Percentiles rank a stretch among this genome's conserved stretches.
These are phyloP conservation scores for Balaeniceps rex DNA, from an alignment of 2,113 vertebrate species.

Conservation along the genomic window DNA sequence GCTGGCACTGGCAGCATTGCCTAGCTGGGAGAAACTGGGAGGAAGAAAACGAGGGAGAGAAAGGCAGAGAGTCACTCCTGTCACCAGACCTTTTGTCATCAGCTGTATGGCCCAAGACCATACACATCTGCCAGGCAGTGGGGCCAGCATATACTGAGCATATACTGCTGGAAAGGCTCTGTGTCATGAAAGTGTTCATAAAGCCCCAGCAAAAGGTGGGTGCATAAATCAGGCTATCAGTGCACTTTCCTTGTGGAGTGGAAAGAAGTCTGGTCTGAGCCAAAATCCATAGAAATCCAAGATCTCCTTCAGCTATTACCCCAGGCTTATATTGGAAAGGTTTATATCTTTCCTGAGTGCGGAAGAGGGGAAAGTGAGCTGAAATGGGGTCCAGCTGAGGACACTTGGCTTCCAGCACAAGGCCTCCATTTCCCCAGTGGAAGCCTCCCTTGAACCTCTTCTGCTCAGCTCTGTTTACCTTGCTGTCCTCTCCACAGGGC, in stretches of 20 bases:
- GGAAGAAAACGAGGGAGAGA: not conserved
- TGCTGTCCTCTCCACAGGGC: not conserved
- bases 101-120: not conserved
- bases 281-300: slow-evolving; percentile 33
- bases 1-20: not conserved
- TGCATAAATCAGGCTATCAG: not conserved
- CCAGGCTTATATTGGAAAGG: not conserved
- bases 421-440: not conserved
- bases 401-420: not conserved
- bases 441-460: not conserved
- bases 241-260: not conserved
- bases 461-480: not conserved
- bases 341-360: not conserved
- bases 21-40: not conserved
- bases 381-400: not conserved
- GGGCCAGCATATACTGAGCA: not conserved
- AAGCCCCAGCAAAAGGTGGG: not conserved
- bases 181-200: not conserved
- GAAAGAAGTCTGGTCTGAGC: not conserved
- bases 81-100: not conserved
- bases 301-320: not conserved
- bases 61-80: not conserved
- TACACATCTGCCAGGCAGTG: not conserved
- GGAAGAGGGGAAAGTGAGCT: not conserved
- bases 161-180: not conserved